phyloP scores from a whole-genome alignment of 2,888 invertebrate genomes.

The Phalera bucephala region DNA sequence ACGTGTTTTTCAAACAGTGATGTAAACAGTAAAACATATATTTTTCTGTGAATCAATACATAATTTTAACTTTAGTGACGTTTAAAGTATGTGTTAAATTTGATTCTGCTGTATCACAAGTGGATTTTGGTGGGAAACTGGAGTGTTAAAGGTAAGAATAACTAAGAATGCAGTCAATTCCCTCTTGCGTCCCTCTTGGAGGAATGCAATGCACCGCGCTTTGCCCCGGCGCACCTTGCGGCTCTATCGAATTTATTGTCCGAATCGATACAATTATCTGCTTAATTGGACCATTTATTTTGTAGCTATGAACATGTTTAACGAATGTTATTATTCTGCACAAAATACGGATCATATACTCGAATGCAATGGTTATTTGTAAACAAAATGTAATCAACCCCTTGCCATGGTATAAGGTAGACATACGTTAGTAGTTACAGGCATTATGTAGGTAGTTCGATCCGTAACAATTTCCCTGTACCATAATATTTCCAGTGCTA shows the following conservation, averaged over 20 bases:
- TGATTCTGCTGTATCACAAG: constrained; percentile 28
- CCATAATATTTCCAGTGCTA: no score
- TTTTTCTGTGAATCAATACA: constrained; percentile 48
- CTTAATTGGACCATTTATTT: not conserved
- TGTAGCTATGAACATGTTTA: not conserved
- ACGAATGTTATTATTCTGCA: not conserved
- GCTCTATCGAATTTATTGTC: constrained; percentile 53
- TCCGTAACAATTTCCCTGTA: no score
- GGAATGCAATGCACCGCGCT: constrained; percentile 73
- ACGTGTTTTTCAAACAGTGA: constrained; percentile 56
- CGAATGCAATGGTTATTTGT: no score
- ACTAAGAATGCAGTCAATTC: constrained; percentile 73
- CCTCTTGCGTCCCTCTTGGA: constrained; percentile 76
- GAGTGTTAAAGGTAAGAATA: constrained; percentile 66
- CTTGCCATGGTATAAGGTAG: no score
- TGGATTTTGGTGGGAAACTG: constrained; percentile 39
- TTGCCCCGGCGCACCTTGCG: constrained; percentile 75
- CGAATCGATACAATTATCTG: constrained; percentile 31
- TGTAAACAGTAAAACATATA: constrained; percentile 67
- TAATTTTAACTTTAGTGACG: constrained; percentile 48
- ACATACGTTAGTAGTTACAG: no score
- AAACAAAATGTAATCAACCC: no score
- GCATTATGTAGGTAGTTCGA: no score
- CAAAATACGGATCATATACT: constrained; percentile 2
- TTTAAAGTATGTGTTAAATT: constrained; percentile 55